Evolutionary conservation across 1,140 invertebrate species (phyloP), one percentile per base, ranked within the genome.

Genomic region (Drosophila pseudoobscura): DNA sequence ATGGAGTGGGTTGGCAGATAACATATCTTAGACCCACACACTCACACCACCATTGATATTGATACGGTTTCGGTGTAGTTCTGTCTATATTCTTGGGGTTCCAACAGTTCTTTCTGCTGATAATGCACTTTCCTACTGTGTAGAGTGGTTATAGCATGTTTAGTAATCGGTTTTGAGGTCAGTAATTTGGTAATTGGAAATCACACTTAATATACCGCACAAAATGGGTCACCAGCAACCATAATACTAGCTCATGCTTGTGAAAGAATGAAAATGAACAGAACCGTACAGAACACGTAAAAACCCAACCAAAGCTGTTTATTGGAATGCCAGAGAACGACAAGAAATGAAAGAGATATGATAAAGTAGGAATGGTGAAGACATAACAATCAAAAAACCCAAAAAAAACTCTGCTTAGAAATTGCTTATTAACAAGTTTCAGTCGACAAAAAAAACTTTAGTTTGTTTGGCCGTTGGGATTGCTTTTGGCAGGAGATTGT

Each of bases 161-260:
- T 80, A 44, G 58, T 53, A 60, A 56, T 73, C 44, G 29, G 2
- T 80, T 84, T 80, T 84, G 80, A 72, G 82, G 80, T 84, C 82
- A 87, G 80, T 80, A 62, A 87, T 84, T 84, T 84, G 80, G 82
- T 84, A 84, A 84, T 84, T 87, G 80, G 77, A 76, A 84, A 84
- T 70, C 59, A 53, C 60, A 45, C 45, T 45, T 54, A 62, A n/a
- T 54, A 73, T 43, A 50, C 52, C 69, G 70, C 51, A n/a, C 13
- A 13, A 80, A 77, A 66, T 87, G 73, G 80, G 80, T 80, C 82
- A 74, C 31, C 55, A 31, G 35, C 17, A 43, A 49, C 17, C 53
- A 58, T 53, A 64, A 56, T 29, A 64, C 31, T 2, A 22, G 22
- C 39, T 63, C 39, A 50, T 8, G 70, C 26, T 35, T 15, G 51